Conservation (phyloP, 2,888 invertebrate genomes). For the Micropterix aruncella region DNA sequence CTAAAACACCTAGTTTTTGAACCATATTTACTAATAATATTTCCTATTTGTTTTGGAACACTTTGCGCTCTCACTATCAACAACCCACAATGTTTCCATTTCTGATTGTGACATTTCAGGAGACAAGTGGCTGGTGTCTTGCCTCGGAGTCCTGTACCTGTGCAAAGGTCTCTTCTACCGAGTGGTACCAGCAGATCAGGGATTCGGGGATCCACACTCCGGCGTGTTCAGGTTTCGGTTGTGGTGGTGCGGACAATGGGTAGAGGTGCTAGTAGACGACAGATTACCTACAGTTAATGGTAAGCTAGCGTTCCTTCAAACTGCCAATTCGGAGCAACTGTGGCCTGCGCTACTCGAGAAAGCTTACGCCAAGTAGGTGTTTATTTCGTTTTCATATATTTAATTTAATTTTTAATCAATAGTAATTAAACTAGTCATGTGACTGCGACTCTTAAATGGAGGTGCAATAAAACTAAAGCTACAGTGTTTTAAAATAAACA, state of each 20-base stretch:
- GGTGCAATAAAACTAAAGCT: too few relatives aligned
- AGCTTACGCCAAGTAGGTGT: conserved; percentile 83
- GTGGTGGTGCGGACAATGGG: conserved; percentile 93
- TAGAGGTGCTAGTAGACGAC: conserved; percentile 81
- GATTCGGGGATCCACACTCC: conserved; percentile 55
- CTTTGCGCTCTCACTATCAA: not conserved
- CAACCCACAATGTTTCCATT: conserved; percentile 2
- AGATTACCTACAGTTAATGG: conserved; percentile 79
- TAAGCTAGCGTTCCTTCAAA: conserved; percentile 73
- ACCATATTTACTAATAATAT: not conserved
- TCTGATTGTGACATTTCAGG: conserved; percentile 49
- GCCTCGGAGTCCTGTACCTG: conserved; percentile 70
- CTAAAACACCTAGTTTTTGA: conserved; percentile 1
- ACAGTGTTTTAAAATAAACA: too few relatives aligned
- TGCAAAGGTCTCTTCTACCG: conserved; percentile 81
- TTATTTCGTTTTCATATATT: conserved; percentile 4
- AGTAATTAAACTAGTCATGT: too few relatives aligned
- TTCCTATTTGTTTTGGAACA: conserved; percentile 1
- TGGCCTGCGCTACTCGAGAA: conserved; percentile 87
- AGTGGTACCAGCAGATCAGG: conserved; percentile 84
- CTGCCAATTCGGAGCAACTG: conserved; percentile 64
- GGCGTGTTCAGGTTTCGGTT: conserved; percentile 80
- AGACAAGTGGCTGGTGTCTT: conserved; percentile 83
- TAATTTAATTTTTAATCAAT: too few relatives aligned
- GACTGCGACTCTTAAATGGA: too few relatives aligned